These are phyloP conservation scores for Trichomycterus rosablanca DNA, from an alignment of 2,113 vertebrate species.

Conservation along the genomic window DNA sequence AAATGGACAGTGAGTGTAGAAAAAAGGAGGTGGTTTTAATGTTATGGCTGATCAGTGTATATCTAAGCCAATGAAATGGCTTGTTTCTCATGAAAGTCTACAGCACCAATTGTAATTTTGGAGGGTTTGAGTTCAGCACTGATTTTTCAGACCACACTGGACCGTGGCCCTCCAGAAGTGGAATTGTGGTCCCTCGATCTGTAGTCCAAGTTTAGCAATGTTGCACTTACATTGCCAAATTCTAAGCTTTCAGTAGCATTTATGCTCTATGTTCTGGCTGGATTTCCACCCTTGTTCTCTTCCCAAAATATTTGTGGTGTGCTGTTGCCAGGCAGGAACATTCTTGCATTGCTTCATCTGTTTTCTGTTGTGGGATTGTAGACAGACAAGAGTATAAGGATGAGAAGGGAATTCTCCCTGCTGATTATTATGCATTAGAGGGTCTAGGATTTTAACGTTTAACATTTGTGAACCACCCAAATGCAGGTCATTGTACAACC, in stretches of 20 bases:
- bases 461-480: no score
- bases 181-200: neutral
- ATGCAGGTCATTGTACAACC: no score
- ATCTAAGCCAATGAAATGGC: no score
- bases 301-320: constrained; percentile 43
- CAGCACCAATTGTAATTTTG: no score
- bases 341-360: constrained; percentile 41
- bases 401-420: constrained; percentile 6
- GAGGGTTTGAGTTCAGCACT: no score
- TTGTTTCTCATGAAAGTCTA: no score
- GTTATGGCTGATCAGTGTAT: no score
- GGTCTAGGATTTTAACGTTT: neutral
- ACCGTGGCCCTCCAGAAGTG: no score
- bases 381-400: constrained; percentile 5
- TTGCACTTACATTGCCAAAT: neutral
- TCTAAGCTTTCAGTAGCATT: constrained; percentile 27
- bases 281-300: constrained; percentile 11
- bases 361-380: constrained; percentile 37
- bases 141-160: no score
- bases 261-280: constrained; percentile 32
- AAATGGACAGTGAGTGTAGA: no score
- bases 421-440: constrained; percentile 21
- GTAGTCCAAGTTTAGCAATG: neutral
- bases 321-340: constrained; percentile 30
- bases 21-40: no score